phyloP scores from a whole-genome alignment of 1,140 invertebrate genomes.

The Coboldia fuscipes region DNA sequence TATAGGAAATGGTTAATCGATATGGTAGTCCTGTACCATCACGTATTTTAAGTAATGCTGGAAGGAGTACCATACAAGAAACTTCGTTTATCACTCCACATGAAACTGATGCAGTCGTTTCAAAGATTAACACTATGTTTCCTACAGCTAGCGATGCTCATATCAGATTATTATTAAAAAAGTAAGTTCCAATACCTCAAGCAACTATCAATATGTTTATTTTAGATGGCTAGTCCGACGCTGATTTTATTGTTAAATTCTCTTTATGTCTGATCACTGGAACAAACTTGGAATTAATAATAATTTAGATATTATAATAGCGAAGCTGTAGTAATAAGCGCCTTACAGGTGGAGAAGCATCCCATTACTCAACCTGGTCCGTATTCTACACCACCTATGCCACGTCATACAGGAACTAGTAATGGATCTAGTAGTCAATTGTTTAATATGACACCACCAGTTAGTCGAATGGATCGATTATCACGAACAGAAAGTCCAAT shows the following conservation, averaged over 20 bases:
- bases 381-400: conserved; percentile 37
- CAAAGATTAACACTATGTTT: conserved; percentile 76
- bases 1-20: conserved; percentile 12
- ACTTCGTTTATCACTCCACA: conserved; percentile 34
- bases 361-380: conserved; percentile 70
- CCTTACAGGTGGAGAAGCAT: conserved; percentile 80
- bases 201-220: too few relatives aligned
- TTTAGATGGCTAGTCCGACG: background rate
- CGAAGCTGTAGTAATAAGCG: conserved; percentile 79
- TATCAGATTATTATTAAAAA: conserved; percentile 65
- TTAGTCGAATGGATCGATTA: conserved; percentile 19
- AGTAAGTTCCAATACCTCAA: too few relatives aligned
- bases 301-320: conserved; percentile 69
- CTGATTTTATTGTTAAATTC: background rate
- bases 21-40: conserved; percentile 20
- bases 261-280: background rate
- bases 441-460: conserved; percentile 15
- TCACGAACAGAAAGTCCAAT: conserved; percentile 27
- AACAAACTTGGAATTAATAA: conserved; percentile 11
- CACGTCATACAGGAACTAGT: conserved; percentile 22
- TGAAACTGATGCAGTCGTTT: conserved; percentile 46
- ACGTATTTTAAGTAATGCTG: conserved; percentile 24
- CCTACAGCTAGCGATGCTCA: conserved; percentile 75
- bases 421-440: conserved; percentile 16
- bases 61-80: conserved; percentile 37